These are phyloP conservation scores for Camponotus floridanus DNA, from an alignment of 1,140 invertebrate species.

Conservation along the genomic window DNA sequence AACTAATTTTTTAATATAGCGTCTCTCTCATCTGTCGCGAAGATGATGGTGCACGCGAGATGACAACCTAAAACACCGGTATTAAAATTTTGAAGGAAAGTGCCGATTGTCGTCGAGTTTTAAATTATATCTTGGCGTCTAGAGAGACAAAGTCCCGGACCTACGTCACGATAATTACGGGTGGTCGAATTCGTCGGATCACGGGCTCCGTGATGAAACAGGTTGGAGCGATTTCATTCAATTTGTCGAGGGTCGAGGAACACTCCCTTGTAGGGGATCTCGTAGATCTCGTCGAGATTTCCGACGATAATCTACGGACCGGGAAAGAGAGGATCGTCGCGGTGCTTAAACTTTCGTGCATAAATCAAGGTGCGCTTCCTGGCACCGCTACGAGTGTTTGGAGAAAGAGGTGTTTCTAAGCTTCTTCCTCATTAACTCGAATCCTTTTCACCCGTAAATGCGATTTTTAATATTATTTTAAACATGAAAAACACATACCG, in stretches of 20 bases:
- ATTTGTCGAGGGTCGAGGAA: conserved; percentile 64
- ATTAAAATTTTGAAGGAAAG: conserved; percentile 24
- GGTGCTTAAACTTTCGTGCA: conserved; percentile 32
- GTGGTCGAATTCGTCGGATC: conserved; percentile 59
- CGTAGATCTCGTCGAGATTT: conserved; percentile 58
- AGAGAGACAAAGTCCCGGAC: conserved; percentile 58
- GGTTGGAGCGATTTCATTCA: conserved; percentile 72
- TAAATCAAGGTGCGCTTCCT: conserved; percentile 41
- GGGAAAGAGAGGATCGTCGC: conserved; percentile 15
- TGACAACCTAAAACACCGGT: background rate
- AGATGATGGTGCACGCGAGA: background rate
- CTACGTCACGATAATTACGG: conserved; percentile 73
- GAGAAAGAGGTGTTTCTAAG: background rate
- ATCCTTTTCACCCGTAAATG: background rate
- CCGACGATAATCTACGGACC: conserved; percentile 35
- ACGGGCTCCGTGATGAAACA: conserved; percentile 54
- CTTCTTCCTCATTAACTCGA: background rate
- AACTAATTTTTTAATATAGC: background rate
- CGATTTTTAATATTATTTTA: conserved; percentile 19
- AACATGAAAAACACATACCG: background rate
- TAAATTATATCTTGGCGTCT: conserved; percentile 63
- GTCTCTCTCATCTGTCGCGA: background rate
- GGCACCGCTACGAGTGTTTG: background rate
- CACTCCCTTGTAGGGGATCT: conserved; percentile 47
- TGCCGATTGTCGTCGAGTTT: background rate